Evolutionary conservation across 2,888 invertebrate species (phyloP).

Genomic region (Eueremaeus valkanovi): DNA sequence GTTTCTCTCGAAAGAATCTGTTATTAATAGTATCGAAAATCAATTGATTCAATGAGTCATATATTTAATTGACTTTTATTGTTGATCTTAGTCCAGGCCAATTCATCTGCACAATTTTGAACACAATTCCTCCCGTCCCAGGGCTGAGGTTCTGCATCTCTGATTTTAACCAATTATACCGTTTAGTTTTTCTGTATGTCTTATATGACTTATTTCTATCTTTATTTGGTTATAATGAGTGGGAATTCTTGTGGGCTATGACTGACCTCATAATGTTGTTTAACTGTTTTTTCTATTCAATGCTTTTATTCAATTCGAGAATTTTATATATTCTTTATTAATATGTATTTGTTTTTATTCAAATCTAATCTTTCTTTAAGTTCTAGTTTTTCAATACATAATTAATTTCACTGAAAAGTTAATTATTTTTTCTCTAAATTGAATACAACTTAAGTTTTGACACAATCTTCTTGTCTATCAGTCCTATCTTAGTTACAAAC

Average conservation of each 20-base stretch:
- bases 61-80: too few species aligned
- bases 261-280: background rate
- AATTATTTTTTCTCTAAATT: background rate
- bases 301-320: background rate
- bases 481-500: too few species aligned
- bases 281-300: background rate
- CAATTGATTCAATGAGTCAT: too few species aligned
- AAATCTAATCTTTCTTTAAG: background rate
- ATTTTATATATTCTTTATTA: too few species aligned
- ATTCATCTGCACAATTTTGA: background rate
- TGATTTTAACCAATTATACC: too few species aligned
- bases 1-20: too few species aligned
- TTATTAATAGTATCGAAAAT: too few species aligned
- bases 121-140: too few species aligned
- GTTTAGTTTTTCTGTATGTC: too few species aligned
- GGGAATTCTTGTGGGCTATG: conserved; percentile 21
- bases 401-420: background rate
- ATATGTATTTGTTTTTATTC: too few species aligned
- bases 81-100: background rate
- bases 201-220: background rate
- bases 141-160: too few species aligned
- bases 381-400: background rate
- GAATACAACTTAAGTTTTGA: background rate
- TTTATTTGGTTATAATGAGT: conserved; percentile 13
- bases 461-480: too few species aligned